These are phyloP conservation scores for Ptychobarbus kaznakovi DNA, from an alignment of 2,797 vertebrate genomes.

Conservation along the genomic window DNA sequence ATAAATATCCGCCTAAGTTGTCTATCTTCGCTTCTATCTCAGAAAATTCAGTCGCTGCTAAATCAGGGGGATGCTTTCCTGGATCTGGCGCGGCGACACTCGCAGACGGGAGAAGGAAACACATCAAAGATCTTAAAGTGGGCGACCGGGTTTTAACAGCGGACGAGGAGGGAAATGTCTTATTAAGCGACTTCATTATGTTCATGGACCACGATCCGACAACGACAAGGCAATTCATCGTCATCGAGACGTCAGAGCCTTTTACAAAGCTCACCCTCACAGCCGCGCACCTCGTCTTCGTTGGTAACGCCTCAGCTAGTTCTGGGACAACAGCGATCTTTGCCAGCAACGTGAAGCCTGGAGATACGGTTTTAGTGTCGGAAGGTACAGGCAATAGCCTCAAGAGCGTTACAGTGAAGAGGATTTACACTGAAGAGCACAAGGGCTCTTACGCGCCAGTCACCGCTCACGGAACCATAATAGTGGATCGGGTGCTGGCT, in stretches of 20 bases:
- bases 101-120: slow-evolving; percentile 81
- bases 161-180: slow-evolving; percentile 75
- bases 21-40: not conserved
- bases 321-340: slow-evolving; percentile 72
- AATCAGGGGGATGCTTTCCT: slow-evolving; percentile 88
- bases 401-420: slow-evolving; percentile 75
- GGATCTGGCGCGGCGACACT: slow-evolving; percentile 79
- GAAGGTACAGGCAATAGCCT: slow-evolving; percentile 69
- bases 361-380: slow-evolving; percentile 80
- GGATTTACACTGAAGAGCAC: slow-evolving; percentile 78
- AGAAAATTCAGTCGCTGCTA: slow-evolving; percentile 90
- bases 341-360: slow-evolving; percentile 81
- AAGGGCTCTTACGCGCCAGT: slow-evolving; percentile 84
- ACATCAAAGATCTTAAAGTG: slow-evolving; percentile 78
- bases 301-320: slow-evolving; percentile 62
- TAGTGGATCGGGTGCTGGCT: slow-evolving; percentile 84
- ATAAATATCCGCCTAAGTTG: not conserved
- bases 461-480: slow-evolving; percentile 86
- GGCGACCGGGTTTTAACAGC: slow-evolving; percentile 85
- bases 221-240: slow-evolving; percentile 79
- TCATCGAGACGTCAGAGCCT: slow-evolving; percentile 82
- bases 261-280: slow-evolving; percentile 80
- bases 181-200: slow-evolving; percentile 86
- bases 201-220: slow-evolving; percentile 83
- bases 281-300: slow-evolving; percentile 85